Percentiles rank a stretch among this genome's conserved stretches.
These are phyloP conservation scores for Balanococcus diminutus DNA, from an alignment of 2,888 invertebrate genomes.

Conservation along the genomic window DNA sequence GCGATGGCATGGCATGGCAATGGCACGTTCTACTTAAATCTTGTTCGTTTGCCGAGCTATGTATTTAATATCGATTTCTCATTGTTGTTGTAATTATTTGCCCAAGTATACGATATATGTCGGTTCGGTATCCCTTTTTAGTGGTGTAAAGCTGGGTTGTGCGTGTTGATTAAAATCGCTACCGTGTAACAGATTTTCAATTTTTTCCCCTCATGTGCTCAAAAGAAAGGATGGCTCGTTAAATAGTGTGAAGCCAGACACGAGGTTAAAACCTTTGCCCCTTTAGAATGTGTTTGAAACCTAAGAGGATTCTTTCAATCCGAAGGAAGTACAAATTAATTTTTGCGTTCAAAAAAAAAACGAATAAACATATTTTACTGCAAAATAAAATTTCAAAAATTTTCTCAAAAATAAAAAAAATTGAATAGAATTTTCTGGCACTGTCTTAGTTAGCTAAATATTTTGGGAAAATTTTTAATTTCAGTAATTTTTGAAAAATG, in stretches of 20 bases:
- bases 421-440: no score
- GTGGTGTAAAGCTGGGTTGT: not conserved
- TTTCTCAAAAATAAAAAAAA: no score
- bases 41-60: not conserved
- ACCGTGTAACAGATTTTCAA: not conserved
- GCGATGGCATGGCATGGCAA: no score
- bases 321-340: no score
- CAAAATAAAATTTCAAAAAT: no score
- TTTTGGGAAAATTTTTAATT: no score
- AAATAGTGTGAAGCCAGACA: not conserved
- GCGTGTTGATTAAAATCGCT: not conserved
- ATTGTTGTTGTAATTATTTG: slow-evolving; percentile 16
- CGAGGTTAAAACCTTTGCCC: not conserved
- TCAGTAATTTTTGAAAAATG: no score
- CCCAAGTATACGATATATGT: no score
- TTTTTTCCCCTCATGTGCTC: not conserved
- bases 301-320: not conserved
- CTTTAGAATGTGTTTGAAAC: not conserved
- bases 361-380: no score
- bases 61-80: slow-evolving; percentile 13
- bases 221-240: not conserved
- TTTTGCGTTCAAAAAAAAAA: no score
- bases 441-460: no score
- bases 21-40: not conserved
- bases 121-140: no score